A percentile compares a stretch with the other conserved stretches of the same genome.
Evolutionary conservation across 2,797 vertebrate genomes (phyloP).

Genomic region (Myotis planiceps): DNA sequence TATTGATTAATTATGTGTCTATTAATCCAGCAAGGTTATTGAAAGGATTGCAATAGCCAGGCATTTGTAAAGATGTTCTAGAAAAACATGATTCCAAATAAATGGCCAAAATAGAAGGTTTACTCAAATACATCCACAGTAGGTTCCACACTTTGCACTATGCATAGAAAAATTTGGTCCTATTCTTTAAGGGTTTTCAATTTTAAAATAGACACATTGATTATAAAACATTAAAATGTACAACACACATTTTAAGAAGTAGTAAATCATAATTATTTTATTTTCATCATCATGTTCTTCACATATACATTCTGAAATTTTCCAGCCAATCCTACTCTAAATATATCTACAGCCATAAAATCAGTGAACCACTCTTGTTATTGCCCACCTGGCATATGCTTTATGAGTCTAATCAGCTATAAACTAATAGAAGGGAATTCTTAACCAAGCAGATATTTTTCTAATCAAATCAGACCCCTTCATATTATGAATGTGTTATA

Average conservation of each 20-base stretch:
- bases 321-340: background rate
- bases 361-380: background rate
- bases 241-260: background rate
- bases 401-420: constrained; percentile 16
- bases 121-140: background rate
- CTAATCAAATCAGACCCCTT: constrained; percentile 14
- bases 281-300: background rate
- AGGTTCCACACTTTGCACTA: background rate
- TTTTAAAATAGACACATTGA: background rate
- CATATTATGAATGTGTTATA: background rate
- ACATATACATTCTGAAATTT: background rate
- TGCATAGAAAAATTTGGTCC: background rate
- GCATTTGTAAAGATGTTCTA: background rate
- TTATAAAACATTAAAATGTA: background rate
- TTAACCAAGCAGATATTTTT: constrained; percentile 11
- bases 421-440: constrained; percentile 36
- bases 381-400: background rate
- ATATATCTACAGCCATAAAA: background rate
- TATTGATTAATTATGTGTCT: background rate
- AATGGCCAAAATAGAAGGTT: background rate
- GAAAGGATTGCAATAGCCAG: background rate
- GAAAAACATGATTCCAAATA: background rate
- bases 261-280: background rate
- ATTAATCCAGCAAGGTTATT: background rate
- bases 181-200: background rate